Percentiles rank a stretch among this genome's conserved stretches.
Conservation (phyloP, 2,888 invertebrate genomes). For the Melolontha melolontha region DNA sequence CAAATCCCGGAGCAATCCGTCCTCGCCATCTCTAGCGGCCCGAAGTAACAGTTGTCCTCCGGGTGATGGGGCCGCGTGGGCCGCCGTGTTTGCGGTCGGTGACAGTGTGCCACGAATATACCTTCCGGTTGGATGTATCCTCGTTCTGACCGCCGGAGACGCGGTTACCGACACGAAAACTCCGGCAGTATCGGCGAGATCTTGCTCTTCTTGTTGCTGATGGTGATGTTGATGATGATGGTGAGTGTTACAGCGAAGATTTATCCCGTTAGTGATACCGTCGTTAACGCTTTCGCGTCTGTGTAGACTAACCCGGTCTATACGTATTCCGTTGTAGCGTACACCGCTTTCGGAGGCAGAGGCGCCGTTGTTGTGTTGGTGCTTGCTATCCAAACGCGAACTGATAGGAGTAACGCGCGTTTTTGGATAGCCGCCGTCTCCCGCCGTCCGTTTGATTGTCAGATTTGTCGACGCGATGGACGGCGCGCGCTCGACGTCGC, state of each 20-base stretch:
- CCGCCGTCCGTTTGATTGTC: conserved; percentile 35
- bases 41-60: conserved; percentile 64
- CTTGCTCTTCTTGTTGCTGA: conserved; percentile 21
- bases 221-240: conserved; percentile 9
- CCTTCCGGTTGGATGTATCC: conserved; percentile 62
- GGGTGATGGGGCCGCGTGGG: conserved; percentile 57
- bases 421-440: conserved; percentile 35
- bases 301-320: neutral
- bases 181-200: conserved; percentile 30
- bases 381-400: conserved; percentile 32
- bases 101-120: conserved; percentile 65
- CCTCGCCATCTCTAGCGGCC: conserved; percentile 70
- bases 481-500: conserved; percentile 47
- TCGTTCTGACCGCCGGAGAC: conserved; percentile 58
- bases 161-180: conserved; percentile 55
- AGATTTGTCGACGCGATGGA: conserved; percentile 55
- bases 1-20: conserved; percentile 64
- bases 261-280: neutral
- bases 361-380: conserved; percentile 16
- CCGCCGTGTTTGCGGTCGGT: conserved; percentile 61
- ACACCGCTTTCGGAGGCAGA: conserved; percentile 2
- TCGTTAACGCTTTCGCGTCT: neutral
- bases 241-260: conserved; percentile 2
- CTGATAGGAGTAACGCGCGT: conserved; percentile 35
- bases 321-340: conserved; percentile 6